A percentile compares a stretch with the other conserved stretches of the same genome.
These are phyloP conservation scores for Sarcophaga carnaria DNA, from an alignment of 2,888 invertebrate genomes.

Conservation along the genomic window DNA sequence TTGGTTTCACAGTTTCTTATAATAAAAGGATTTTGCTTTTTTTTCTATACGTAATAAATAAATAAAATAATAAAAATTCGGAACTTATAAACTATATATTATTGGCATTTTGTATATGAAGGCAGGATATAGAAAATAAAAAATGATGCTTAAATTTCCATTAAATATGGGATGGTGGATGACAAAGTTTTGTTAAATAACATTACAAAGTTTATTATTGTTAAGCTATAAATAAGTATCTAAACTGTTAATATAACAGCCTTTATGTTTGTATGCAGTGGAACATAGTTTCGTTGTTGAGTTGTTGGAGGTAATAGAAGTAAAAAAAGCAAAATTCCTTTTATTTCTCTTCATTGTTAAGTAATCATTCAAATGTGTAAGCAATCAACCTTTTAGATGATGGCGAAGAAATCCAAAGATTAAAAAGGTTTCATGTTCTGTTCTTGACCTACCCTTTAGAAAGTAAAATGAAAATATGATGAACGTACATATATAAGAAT, in stretches of 20 bases:
- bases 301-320: slow-evolving; percentile 36
- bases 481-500: too few species aligned
- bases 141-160: neutral
- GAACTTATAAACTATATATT: slow-evolving; percentile 54
- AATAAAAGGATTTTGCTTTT: slow-evolving; percentile 60
- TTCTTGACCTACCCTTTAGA: too few species aligned
- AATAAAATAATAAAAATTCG: slow-evolving; percentile 30
- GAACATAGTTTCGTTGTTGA: slow-evolving; percentile 63
- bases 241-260: slow-evolving; percentile 67
- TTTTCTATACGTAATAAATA: slow-evolving; percentile 14
- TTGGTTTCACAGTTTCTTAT: slow-evolving; percentile 29
- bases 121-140: neutral
- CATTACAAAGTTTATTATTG: neutral
- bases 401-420: too few species aligned
- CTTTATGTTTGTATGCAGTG: slow-evolving; percentile 43
- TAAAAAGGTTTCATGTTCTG: too few species aligned
- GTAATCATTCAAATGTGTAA: neutral
- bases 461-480: too few species aligned
- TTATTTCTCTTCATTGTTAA: slow-evolving; percentile 23
- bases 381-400: too few species aligned
- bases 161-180: slow-evolving; percentile 11
- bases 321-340: slow-evolving; percentile 59
- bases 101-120: slow-evolving; percentile 12
- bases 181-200: neutral
- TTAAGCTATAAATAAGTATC: slow-evolving; percentile 13